A percentile compares a stretch with the other conserved stretches of the same genome.
These are phyloP conservation scores for Myotis planiceps DNA, from an alignment of 2,797 vertebrate species.

Conservation along the genomic window DNA sequence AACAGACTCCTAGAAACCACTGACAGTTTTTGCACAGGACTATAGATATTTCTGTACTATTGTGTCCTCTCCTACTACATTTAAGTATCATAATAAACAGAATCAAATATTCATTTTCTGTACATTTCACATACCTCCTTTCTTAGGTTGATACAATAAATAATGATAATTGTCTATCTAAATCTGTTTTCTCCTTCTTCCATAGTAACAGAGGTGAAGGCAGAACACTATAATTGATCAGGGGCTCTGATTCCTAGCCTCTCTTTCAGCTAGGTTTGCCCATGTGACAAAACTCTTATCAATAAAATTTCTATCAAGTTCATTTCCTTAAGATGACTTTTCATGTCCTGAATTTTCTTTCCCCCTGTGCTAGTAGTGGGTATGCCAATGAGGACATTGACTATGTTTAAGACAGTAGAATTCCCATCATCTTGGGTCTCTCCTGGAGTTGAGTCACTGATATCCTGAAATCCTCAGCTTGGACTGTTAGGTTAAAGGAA, in stretches of 20 bases:
- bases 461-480: background rate
- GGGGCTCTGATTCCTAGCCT: accelerated
- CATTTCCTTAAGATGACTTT: background rate
- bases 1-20: background rate
- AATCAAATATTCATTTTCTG: background rate
- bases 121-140: background rate
- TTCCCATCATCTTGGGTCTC: background rate
- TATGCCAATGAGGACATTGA: background rate
- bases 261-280: background rate
- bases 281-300: background rate
- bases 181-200: background rate
- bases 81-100: background rate
- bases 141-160: background rate
- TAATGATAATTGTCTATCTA: background rate
- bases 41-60: background rate
- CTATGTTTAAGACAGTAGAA: background rate
- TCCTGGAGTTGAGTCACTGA: background rate
- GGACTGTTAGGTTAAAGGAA: background rate
- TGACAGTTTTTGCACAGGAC: background rate
- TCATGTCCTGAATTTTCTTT: background rate
- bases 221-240: background rate
- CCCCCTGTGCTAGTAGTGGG: background rate
- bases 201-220: background rate
- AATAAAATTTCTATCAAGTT: background rate
- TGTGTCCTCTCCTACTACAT: background rate